These are phyloP conservation scores for Pagetopsis macropterus DNA, from an alignment of 2,797 vertebrate species.

Conservation along the genomic window DNA sequence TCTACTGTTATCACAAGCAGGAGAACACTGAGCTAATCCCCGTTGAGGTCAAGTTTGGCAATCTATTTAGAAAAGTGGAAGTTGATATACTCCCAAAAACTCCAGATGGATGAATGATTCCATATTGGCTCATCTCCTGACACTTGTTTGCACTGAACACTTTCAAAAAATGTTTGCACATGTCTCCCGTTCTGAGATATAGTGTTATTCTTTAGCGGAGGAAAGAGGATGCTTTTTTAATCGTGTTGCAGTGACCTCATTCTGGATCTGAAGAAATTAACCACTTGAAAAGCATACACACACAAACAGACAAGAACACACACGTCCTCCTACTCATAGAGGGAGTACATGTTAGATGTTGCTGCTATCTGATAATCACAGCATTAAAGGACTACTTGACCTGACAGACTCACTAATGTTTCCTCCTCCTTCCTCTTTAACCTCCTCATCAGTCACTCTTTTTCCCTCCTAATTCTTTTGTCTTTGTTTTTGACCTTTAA, in stretches of 20 bases:
- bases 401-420: constrained; percentile 67
- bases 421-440: constrained; percentile 28
- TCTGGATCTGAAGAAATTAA: constrained; percentile 31
- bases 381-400: constrained; percentile 72
- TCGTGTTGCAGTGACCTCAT: constrained; percentile 18
- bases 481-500: constrained; percentile 18
- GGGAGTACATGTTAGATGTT: constrained; percentile 65
- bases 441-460: constrained; percentile 25
- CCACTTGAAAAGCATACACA: constrained; percentile 31
- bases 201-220: constrained; percentile 28
- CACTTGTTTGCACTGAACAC: not conserved
- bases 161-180: constrained; percentile 18
- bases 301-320: constrained; percentile 16
- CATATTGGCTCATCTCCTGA: constrained; percentile 27
- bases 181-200: not conserved
- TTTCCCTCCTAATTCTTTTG: constrained; percentile 11
- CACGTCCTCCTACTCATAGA: constrained; percentile 25
- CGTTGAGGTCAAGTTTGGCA: constrained; percentile 3
- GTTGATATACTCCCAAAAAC: constrained; percentile 1
- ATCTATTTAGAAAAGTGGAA: not conserved
- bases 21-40: not conserved
- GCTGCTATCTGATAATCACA: constrained; percentile 58
- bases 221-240: constrained; percentile 9
- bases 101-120: constrained; percentile 12
- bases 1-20: constrained; percentile 2